Evolutionary conservation across 2,888 invertebrate genomes (phyloP), one percentile per base, ranked within the genome.

Genomic region (Apodemia zela): DNA sequence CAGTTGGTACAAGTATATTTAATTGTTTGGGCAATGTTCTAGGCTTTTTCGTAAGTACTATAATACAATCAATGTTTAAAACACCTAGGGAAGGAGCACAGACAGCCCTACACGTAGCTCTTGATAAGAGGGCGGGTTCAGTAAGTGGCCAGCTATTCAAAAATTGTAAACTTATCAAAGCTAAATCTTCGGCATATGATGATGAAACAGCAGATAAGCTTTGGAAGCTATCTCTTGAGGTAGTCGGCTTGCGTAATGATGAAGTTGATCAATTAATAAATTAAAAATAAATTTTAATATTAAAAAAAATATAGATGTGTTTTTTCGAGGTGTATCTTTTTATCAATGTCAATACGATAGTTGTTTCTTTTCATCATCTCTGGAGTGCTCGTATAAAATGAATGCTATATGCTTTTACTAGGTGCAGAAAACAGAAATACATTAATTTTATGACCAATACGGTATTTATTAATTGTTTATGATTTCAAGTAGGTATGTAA

Each of bases 1-100:
- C 94, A 81, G 95, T 96, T 51, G 95, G 95, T 70, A 95, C 95
- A 0, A 94, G 93, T 18, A 96, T 96, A 54, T 96, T 94, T 93
- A 88, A 72, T 2, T 70, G 71, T 3, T 1, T 60, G 0, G 70
- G 70, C 93, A 65, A 85, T 92, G 0, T 92, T 76, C 86, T 92
- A 62, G 80, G 79, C 0, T 0, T 18, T 0, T 93, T 95, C 0
- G 65, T 95, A 69, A 87, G 85, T 69, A 72, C 93, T 0, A 78
- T 94, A 5, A 87, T 92, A 0, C 33, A n/a, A 5, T 42, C 25
- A 17, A 21, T 66, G 2, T 64, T 54, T 11, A 67, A 68, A 33
- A 68, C 58, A 3, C 65, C 69, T 1, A 21, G 63, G 59, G 65
- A 70, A 67, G 68, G 69, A 68, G 95, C 95, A 1, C 96, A 96